Evolutionary conservation across 2,797 vertebrate genomes (phyloP).

Genomic region (Hydrocynus forskahlii): DNA sequence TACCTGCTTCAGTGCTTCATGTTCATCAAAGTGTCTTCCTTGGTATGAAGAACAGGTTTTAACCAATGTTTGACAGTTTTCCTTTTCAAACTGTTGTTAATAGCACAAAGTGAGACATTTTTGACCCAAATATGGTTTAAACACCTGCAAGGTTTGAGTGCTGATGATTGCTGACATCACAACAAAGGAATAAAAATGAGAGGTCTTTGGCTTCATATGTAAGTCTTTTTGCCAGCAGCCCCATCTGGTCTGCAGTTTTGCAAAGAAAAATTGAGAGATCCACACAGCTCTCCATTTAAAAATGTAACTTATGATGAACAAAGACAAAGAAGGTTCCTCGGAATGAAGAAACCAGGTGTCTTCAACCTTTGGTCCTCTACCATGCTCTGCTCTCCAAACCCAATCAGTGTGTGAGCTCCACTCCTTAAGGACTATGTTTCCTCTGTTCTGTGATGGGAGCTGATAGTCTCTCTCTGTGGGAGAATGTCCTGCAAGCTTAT

Average conservation of each 20-base stretch:
- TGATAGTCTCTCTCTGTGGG: background rate
- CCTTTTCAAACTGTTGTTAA: background rate
- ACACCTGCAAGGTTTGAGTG: background rate
- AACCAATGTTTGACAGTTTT: background rate
- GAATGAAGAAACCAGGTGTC: background rate
- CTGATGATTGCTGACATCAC: background rate
- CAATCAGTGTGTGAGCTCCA: conserved; percentile 17
- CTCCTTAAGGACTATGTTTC: conserved; percentile 10
- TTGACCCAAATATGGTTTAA: background rate
- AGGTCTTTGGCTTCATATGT: too few species aligned
- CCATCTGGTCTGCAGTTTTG: too few species aligned
- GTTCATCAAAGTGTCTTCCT: too few species aligned
- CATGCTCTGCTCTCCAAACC: conserved; percentile 59
- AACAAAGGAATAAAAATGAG: background rate
- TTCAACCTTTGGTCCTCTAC: conserved; percentile 60
- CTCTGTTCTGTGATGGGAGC: conserved; percentile 13
- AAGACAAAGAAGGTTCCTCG: background rate
- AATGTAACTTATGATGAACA: too few species aligned
- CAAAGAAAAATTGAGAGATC: too few species aligned
- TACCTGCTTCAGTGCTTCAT: too few species aligned
- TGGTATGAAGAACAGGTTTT: too few species aligned
- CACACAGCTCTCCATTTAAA: background rate
- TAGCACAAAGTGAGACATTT: background rate
- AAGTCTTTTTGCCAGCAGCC: too few species aligned
- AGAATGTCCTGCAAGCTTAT: background rate